phyloP scores from a whole-genome alignment of 2,113 vertebrate species.

The Menura novaehollandiae region DNA sequence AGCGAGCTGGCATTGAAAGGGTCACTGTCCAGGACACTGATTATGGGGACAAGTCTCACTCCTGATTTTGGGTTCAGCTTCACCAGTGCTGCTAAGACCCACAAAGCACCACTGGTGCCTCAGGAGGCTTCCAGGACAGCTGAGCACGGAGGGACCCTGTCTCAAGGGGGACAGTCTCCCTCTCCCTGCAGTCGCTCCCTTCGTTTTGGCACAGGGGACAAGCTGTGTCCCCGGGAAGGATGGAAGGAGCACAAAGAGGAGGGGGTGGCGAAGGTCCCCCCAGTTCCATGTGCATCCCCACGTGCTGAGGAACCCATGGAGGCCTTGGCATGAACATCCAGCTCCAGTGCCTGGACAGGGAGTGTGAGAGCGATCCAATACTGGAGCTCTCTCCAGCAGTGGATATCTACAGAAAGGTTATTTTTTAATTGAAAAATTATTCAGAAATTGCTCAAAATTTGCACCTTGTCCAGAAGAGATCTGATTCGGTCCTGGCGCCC shows the following conservation, averaged over 20 bases:
- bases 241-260: not conserved
- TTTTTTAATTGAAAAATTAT: not conserved
- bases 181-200: fast-evolving
- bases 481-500: fast-evolving
- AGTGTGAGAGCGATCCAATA: not conserved
- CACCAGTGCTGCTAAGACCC: fast-evolving
- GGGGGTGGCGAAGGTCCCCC: fast-evolving
- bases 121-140: not conserved
- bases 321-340: fast-evolving
- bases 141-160: fast-evolving
- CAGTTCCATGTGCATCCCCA: fast-evolving
- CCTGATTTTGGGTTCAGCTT: not conserved
- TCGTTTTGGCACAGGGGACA: not conserved
- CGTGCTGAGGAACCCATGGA: not conserved
- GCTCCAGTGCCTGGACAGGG: fast-evolving
- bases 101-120: fast-evolving
- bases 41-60: fast-evolving
- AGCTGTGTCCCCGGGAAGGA: not conserved
- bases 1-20: not conserved
- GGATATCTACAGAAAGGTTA: not conserved
- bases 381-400: not conserved
- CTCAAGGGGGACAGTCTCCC: not conserved
- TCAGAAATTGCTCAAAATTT: not conserved
- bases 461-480: not conserved
- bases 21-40: fast-evolving